Evolutionary conservation across 2,888 invertebrate genomes (phyloP).

Genomic region (Polyploca ridens): DNA sequence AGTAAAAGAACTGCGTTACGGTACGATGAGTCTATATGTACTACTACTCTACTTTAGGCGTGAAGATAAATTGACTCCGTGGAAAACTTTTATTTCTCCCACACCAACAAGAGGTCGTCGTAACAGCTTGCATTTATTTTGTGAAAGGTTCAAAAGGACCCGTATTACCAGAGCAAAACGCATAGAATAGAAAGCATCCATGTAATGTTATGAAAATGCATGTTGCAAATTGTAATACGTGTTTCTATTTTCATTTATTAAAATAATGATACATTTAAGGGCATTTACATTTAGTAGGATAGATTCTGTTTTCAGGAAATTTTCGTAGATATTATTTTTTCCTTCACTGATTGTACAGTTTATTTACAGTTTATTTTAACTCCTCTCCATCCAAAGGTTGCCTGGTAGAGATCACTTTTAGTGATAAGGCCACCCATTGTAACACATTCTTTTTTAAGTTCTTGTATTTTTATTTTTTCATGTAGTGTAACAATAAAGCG

Average conservation of each 20-base stretch:
- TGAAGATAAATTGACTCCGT: slow-evolving; percentile 61
- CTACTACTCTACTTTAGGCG: slow-evolving; percentile 41
- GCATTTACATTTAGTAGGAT: too few species aligned
- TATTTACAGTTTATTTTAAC: too few species aligned
- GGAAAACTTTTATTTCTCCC: slow-evolving; percentile 58
- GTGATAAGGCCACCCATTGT: too few species aligned
- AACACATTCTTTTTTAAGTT: too few species aligned
- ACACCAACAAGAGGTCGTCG: slow-evolving; percentile 38
- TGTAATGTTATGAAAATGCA: not conserved
- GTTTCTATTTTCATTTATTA: not conserved
- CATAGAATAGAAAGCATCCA: not conserved
- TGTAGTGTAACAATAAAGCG: too few species aligned
- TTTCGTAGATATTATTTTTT: not conserved
- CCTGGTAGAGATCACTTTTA: too few species aligned
- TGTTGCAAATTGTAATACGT: not conserved
- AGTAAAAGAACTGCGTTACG: slow-evolving; percentile 45
- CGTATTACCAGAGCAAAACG: not conserved
- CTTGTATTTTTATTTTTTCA: too few species aligned
- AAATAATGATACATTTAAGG: not conserved
- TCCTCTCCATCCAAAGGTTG: too few species aligned
- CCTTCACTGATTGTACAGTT: too few species aligned
- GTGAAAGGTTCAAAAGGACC: slow-evolving; percentile 52
- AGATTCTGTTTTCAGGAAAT: too few species aligned
- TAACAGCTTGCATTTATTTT: slow-evolving; percentile 69
- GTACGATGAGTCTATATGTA: slow-evolving; percentile 38